Evolutionary conservation across 92 coral and sea anemone species (phyloP).

Genomic region (Pocillopora grandis): DNA sequence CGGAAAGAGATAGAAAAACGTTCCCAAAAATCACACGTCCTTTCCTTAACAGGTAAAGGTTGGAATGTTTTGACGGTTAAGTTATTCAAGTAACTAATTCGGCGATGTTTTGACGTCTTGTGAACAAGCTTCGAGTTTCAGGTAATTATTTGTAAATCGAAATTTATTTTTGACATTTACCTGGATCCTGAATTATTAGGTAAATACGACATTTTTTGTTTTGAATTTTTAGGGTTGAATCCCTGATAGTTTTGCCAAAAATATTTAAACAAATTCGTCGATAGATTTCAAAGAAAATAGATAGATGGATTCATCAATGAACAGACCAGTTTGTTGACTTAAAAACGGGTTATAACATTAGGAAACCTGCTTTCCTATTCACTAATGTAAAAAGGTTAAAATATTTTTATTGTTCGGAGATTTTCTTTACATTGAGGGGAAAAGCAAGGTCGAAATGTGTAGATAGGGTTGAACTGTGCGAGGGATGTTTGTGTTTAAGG

Average conservation of each 20-base stretch:
- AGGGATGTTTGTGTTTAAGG: not conserved
- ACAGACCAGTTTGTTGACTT: not conserved
- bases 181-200: not conserved
- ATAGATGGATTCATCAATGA: not conserved
- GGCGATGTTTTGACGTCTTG: not conserved
- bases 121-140: not conserved
- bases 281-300: not conserved
- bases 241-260: not conserved
- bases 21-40: not conserved
- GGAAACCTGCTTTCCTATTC: slow-evolving; percentile 19
- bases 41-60: not conserved
- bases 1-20: not conserved
- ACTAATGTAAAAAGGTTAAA: not conserved
- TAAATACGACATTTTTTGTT: not conserved
- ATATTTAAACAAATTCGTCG: not conserved
- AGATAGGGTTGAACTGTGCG: not conserved
- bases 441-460: not conserved
- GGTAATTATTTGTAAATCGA: slow-evolving; percentile 29
- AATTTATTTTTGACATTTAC: not conserved
- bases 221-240: not conserved
- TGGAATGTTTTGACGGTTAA: not conserved
- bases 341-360: not conserved
- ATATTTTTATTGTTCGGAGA: not conserved
- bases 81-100: not conserved
- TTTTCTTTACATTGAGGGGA: not conserved